Percentiles rank a stretch among this genome's conserved stretches.
phyloP scores from a whole-genome alignment of 2,113 vertebrate genomes.

The Nerophis lumbriciformis region DNA sequence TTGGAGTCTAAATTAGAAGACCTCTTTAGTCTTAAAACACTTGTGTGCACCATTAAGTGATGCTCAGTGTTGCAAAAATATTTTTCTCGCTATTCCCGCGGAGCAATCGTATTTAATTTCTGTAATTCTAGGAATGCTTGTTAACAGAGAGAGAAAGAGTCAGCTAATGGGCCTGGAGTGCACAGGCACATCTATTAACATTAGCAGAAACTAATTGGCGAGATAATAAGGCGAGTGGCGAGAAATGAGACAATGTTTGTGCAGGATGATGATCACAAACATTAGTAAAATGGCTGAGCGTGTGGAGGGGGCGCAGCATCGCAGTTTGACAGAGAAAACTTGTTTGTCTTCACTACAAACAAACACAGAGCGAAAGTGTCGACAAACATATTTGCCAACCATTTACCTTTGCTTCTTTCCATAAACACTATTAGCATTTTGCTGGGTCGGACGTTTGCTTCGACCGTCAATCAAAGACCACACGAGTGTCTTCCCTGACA shows the following conservation, averaged over 20 bases:
- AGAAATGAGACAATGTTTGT: slow-evolving; percentile 64
- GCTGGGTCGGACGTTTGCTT: background rate
- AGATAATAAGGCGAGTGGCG: slow-evolving; percentile 65
- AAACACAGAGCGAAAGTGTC: slow-evolving; percentile 5
- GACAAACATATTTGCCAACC: background rate
- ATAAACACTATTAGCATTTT: background rate
- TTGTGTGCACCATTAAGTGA: slow-evolving; percentile 45
- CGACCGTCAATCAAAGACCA: background rate
- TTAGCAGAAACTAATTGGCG: slow-evolving; percentile 67
- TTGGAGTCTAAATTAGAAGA: background rate
- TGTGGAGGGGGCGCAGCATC: background rate
- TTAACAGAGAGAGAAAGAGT: slow-evolving; percentile 45
- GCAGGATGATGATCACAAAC: slow-evolving; percentile 48
- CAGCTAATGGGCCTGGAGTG: slow-evolving; percentile 67
- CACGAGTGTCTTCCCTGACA: background rate
- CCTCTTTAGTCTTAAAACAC: slow-evolving; percentile 5
- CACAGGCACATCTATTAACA: slow-evolving; percentile 67
- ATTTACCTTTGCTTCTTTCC: background rate
- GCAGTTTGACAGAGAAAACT: slow-evolving; percentile 3
- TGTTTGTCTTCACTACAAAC: slow-evolving; percentile 1
- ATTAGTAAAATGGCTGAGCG: slow-evolving; percentile 16
- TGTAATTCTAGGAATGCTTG: slow-evolving; percentile 55
- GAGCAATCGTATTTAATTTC: slow-evolving; percentile 51
- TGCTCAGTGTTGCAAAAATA: slow-evolving; percentile 48
- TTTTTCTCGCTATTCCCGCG: slow-evolving; percentile 58